Evolutionary conservation across 35 echinoderm and acorn worm genomes (phyloP).

Genomic region (Amphiura filiformis): DNA sequence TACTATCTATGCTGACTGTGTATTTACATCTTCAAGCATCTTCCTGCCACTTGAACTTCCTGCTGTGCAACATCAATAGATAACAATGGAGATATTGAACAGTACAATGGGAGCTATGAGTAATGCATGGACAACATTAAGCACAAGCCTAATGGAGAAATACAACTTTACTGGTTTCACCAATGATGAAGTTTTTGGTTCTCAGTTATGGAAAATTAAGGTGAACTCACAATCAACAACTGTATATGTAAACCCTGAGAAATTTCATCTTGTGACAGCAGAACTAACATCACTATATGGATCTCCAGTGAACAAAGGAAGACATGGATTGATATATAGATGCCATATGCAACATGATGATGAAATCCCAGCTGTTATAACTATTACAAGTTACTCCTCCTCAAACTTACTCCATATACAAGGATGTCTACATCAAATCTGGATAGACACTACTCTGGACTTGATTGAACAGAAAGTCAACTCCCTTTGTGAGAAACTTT

Average conservation of each 20-base stretch:
- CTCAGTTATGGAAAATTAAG: not conserved
- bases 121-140: not conserved
- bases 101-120: too few relatives aligned
- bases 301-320: not conserved
- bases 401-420: too few relatives aligned
- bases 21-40: too few relatives aligned
- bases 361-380: too few relatives aligned
- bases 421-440: too few relatives aligned
- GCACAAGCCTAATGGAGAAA: not conserved
- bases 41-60: too few relatives aligned
- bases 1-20: too few relatives aligned
- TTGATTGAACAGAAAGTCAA: too few relatives aligned
- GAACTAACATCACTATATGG: not conserved
- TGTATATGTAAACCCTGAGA: not conserved
- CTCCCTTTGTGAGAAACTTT: too few relatives aligned
- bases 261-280: not conserved
- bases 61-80: too few relatives aligned
- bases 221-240: not conserved
- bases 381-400: too few relatives aligned
- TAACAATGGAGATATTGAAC: not conserved
- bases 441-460: too few relatives aligned
- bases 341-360: not conserved
- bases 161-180: not conserved
- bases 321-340: not conserved
- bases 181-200: not conserved